Evolutionary conservation across 2,797 vertebrate species (phyloP), one percentile per base, ranked within the genome.

Genomic region (Typhlichthys eigenmanni): DNA sequence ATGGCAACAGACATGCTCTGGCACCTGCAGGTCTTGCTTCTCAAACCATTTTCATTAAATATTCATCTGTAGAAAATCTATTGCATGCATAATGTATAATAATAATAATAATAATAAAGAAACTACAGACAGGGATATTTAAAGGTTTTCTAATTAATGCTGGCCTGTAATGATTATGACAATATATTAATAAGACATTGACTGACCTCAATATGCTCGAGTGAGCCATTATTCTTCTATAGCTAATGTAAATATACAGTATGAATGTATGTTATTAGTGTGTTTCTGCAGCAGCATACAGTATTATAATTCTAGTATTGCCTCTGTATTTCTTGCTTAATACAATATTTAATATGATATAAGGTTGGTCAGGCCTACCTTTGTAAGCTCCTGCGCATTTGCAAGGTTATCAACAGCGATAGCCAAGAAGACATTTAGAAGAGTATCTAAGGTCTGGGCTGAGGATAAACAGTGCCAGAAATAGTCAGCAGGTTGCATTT

Each of bases 401-500:
- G 98, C 98, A 0, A 99, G 94, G 64, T 99, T 99, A 89, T 99
- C 98, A 0, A 99, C 98, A 0, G 98, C 98, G 0, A 99, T 99
- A 69, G 98, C 97, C 93, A 99, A 89, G 88, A 99, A 99, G 69
- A 99, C 98, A 3, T 99, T 99, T 74, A 99, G 92, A 7, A 98
- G 93, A 0, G 97, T 99, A 63, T 99, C 98, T 99, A 88, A 68
- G 8, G 45, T 14, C 60, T 53, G 29, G 19, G 88, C 80, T 97
- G 78, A 96, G 93, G 93, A 91, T 83, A 68, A 66, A 76, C 53
- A 38, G 47, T 13, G 10, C 38, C 9, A 38, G 38, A 43, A 43
- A 43, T 2, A 43, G 38, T 43, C 9, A 43, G 9, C 9, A 9
- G 38, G 38, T 43, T 43, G 7, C 2, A 43, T 43, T 43, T 43